Evolutionary conservation across 2,888 invertebrate species (phyloP).

Genomic region (Lysandra coridon): DNA sequence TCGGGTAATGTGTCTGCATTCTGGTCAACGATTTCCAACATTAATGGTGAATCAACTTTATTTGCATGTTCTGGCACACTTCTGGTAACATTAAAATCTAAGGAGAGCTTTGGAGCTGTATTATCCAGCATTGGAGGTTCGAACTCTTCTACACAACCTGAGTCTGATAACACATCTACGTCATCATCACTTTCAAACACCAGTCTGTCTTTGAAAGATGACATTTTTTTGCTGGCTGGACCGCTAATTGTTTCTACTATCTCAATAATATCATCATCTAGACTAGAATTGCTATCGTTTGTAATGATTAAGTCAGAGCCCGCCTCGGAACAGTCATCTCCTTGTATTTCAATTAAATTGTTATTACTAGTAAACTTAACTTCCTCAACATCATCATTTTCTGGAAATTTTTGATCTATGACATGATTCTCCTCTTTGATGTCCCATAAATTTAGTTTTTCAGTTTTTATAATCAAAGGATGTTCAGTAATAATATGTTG

Average conservation of each 20-base stretch:
- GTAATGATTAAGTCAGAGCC: not conserved
- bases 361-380: not conserved
- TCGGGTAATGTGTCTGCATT: not conserved
- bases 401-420: not conserved
- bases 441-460: slow-evolving; percentile 23
- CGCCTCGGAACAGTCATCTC: not conserved
- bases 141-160: not conserved
- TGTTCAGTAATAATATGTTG: slow-evolving; percentile 35
- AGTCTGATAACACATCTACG: not conserved
- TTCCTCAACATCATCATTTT: not conserved
- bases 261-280: slow-evolving; percentile 1
- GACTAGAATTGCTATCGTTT: slow-evolving; percentile 1
- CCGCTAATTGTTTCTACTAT: not conserved
- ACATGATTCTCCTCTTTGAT: not conserved
- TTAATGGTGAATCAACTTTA: slow-evolving; percentile 24
- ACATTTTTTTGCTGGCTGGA: not conserved
- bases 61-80: not conserved
- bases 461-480: slow-evolving; percentile 9
- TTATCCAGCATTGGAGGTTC: not conserved
- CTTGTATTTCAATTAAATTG: not conserved
- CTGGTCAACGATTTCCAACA: not conserved
- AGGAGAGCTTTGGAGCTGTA: not conserved
- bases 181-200: slow-evolving; percentile 36
- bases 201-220: slow-evolving; percentile 27
- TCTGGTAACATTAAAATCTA: not conserved